Evolutionary conservation across 2,113 vertebrate genomes (phyloP), one percentile per base, ranked within the genome.

Genomic region (Nothobranchius furzeri): DNA sequence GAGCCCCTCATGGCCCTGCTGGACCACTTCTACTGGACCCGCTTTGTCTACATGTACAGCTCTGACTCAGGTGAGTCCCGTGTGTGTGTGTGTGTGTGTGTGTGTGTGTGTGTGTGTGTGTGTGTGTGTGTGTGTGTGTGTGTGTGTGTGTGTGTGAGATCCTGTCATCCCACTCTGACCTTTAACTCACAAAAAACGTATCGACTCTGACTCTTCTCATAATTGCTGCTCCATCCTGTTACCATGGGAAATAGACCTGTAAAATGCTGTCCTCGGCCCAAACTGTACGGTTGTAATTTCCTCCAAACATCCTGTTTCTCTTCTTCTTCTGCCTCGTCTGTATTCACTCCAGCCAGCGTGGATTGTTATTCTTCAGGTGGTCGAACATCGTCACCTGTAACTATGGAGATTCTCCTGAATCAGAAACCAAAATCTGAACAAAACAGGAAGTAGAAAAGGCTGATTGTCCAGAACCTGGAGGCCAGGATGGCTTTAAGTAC

Each of bases 31-130:
- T 91, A 90, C 80, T 99, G 98, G 97, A 95, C 92, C 87, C 93
- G 94, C 78, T 99, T 99, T 43, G 94, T 97, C 84, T 99, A 99
- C 90, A 97, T 99, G 89, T 99, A 99, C 81, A 96, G 97, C 66
- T 93, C 96, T 0, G 94, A 98, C 84, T 91, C 96, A 80, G 98
- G 98, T 99, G 83, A 66, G 70, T 56, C 1, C 17, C 20, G 30
- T 30, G 30, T 30, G 30, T 63, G 17, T 47, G 58, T 47, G 42
- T 12, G 61, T 52, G 12, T 40, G 60, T 15, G 17, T 64, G 17
- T 43, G 37, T 53, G 50, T 61, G 25, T 61, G 59, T 48, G 59
- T 64, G 37, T 51, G 37, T 52, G 61, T 45, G 57, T 20, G 30
- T 37, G 47, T 56, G 43, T 12, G 17, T 64, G 37, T 51, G 37